These are phyloP conservation scores for Bradypus variegatus DNA, from an alignment of 2,797 vertebrate species.

Conservation along the genomic window DNA sequence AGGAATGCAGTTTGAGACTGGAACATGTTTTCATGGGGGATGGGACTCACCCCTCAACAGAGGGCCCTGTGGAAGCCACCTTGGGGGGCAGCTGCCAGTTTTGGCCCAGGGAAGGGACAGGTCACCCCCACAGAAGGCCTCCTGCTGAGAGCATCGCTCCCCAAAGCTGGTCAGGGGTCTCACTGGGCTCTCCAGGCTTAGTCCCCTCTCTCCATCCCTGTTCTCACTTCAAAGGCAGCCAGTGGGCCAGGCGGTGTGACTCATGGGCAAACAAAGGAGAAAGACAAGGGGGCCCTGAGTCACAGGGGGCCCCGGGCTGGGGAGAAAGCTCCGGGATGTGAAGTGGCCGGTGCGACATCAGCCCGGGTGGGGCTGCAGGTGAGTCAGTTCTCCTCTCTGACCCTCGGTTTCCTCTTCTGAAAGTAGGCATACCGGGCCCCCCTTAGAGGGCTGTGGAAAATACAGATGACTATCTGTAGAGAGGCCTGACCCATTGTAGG, in stretches of 20 bases:
- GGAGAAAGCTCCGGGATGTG: background rate
- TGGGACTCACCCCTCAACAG: no score
- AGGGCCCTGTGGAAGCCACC: accelerated
- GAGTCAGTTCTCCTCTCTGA: background rate
- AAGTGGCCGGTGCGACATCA: accelerated
- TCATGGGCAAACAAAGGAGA: background rate
- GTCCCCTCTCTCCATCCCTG: accelerated
- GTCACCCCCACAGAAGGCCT: accelerated
- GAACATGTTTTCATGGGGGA: no score
- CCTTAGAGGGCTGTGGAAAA: background rate
- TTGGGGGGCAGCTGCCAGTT: background rate
- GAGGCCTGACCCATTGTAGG: background rate
- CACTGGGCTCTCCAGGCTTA: accelerated
- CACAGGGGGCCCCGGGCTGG: accelerated
- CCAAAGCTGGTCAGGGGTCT: background rate
- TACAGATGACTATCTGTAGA: background rate
- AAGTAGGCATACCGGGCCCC: background rate
- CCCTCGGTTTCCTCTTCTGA: background rate
- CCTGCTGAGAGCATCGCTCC: background rate
- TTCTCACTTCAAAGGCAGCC: background rate
- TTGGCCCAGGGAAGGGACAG: background rate
- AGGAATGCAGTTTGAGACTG: no score
- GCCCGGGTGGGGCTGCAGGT: background rate
- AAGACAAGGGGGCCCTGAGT: accelerated
- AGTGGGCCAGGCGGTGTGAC: accelerated